phyloP scores from a whole-genome alignment of 2,797 vertebrate genomes.

The Danionella dracula region DNA sequence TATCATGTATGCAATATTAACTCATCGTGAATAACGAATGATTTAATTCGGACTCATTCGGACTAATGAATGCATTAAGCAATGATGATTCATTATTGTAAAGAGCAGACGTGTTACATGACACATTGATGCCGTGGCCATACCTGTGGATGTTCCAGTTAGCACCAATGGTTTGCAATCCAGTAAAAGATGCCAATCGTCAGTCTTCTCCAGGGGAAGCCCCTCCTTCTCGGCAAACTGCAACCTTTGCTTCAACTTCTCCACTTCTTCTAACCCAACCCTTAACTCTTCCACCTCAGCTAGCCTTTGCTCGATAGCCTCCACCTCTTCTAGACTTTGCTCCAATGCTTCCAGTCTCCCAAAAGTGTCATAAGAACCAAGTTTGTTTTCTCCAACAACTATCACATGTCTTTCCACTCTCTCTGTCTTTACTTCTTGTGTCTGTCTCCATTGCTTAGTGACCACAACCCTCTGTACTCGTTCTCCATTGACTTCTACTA shows the following conservation, averaged over 20 bases:
- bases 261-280: constrained; percentile 48
- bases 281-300: constrained; percentile 31
- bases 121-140: no score
- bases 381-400: not conserved
- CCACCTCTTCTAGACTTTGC: constrained; percentile 42
- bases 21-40: no score
- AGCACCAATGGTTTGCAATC: constrained; percentile 46
- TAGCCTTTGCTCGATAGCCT: constrained; percentile 52
- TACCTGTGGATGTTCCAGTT: constrained; percentile 58
- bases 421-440: constrained; percentile 10
- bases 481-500: constrained; percentile 9
- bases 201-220: constrained; percentile 51
- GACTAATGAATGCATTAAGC: no score
- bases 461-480: constrained; percentile 12
- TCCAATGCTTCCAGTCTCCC: constrained; percentile 44
- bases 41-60: no score
- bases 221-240: constrained; percentile 54
- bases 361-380: not conserved
- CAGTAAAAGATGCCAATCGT: constrained; percentile 61
- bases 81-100: no score
- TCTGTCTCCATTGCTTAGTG: constrained; percentile 20
- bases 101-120: not conserved
- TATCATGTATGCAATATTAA: no score
- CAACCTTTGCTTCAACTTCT: constrained; percentile 54
- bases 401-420: not conserved